A percentile compares a stretch with the other conserved stretches of the same genome.
Conservation (phyloP, 2,797 vertebrate species). For the Tokudaia muenninki region DNA sequence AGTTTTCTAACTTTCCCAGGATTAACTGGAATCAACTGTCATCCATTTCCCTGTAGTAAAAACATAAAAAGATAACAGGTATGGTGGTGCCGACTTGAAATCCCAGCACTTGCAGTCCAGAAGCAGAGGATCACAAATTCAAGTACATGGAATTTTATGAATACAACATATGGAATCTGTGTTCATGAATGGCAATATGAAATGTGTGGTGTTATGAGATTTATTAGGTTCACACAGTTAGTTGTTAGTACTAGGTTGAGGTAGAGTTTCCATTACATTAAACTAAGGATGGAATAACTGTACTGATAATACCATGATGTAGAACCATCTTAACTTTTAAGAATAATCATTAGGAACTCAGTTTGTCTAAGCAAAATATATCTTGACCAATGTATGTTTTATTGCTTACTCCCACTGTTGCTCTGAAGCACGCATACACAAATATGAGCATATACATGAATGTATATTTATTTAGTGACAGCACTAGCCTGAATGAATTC, state of each 20-base stretch:
- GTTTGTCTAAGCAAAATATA: not conserved
- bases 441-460: not conserved
- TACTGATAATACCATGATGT: not conserved
- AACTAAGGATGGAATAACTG: not conserved
- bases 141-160: not conserved
- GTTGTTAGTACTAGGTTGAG: not conserved
- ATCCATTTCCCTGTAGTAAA: not conserved
- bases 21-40: not conserved
- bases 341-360: not conserved
- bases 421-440: not conserved
- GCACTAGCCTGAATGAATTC: not conserved
- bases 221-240: not conserved
- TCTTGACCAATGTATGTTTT: not conserved
- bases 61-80: not conserved
- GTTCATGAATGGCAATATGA: not conserved
- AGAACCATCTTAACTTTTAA: not conserved
- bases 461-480: not conserved
- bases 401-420: not conserved
- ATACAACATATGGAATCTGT: not conserved
- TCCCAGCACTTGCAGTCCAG: not conserved
- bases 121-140: not conserved
- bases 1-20: not conserved
- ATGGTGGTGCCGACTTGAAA: not conserved
- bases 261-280: not conserved
- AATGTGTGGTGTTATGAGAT: not conserved